Evolutionary conservation across 2,888 invertebrate species (phyloP).

Genomic region (Megaustenia siamemsis): DNA sequence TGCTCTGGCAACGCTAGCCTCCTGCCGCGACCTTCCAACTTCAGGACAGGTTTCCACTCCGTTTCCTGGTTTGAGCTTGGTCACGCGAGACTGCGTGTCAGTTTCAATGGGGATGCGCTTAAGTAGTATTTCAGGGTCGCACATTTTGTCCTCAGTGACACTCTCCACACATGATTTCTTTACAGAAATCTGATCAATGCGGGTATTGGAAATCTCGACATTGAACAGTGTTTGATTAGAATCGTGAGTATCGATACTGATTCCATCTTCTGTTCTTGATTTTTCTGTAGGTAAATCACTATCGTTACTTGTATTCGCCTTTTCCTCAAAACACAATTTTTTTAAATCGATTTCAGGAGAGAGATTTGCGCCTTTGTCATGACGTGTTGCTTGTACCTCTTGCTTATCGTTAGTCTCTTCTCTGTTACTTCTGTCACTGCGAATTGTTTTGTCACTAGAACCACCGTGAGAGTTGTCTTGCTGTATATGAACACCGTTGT

Average conservation of each 20-base stretch:
- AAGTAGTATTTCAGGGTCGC: background rate
- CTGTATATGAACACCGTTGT: background rate
- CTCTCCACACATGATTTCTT: background rate
- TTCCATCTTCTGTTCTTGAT: background rate
- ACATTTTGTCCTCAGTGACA: background rate
- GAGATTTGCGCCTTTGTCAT: background rate
- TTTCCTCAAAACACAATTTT: background rate
- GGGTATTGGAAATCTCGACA: background rate
- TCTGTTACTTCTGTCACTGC: constrained; percentile 31
- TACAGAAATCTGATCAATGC: constrained; percentile 12
- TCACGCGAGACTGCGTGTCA: constrained; percentile 12
- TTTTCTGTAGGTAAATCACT: background rate
- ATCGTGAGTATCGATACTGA: background rate
- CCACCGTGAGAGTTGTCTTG: background rate
- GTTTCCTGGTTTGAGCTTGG: background rate
- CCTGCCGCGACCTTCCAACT: constrained; percentile 6
- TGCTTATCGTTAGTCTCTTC: constrained; percentile 34
- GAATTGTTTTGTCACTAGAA: constrained; percentile 15
- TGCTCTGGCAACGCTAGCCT: constrained; percentile 7
- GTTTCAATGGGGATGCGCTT: background rate
- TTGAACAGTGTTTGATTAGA: background rate
- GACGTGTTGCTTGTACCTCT: constrained; percentile 1
- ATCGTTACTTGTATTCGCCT: background rate
- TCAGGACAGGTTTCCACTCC: background rate
- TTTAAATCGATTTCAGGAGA: background rate